A percentile compares a stretch with the other conserved stretches of the same genome.
Evolutionary conservation across 2,113 vertebrate genomes (phyloP).

Genomic region (Leptobrachium ailaonicum): DNA sequence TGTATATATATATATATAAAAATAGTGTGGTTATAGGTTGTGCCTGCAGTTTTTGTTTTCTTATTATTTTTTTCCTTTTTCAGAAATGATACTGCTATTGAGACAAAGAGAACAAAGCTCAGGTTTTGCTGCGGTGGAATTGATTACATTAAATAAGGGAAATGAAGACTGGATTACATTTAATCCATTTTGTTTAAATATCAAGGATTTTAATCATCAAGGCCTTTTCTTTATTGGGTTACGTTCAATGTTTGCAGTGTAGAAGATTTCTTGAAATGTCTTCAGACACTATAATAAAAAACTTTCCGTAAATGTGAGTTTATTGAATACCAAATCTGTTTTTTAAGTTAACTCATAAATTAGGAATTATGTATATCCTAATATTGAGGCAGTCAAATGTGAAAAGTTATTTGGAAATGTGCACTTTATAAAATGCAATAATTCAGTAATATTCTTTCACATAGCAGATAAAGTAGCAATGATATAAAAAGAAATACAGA

Average conservation of each 20-base stretch:
- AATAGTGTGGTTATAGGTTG: no score
- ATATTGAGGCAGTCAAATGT: conserved; percentile 8
- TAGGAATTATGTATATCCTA: background rate
- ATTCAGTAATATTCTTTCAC: background rate
- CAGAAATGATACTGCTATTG: no score
- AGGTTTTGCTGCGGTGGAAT: conserved; percentile 2
- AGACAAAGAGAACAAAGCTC: background rate
- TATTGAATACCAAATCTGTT: conserved; percentile 9
- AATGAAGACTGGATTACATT: background rate
- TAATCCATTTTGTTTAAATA: background rate
- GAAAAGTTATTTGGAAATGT: conserved; percentile 15
- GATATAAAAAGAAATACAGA: background rate
- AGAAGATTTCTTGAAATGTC: background rate
- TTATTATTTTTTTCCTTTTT: no score
- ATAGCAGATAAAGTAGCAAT: background rate
- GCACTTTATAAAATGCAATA: background rate
- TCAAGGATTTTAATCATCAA: conserved; percentile 6
- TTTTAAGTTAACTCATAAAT: conserved; percentile 14
- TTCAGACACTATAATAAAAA: conserved; percentile 7
- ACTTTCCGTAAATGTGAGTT: background rate
- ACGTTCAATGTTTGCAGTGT: background rate
- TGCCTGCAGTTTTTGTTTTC: no score
- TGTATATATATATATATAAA: no score
- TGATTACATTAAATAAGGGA: background rate
- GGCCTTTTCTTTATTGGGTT: conserved; percentile 10